Evolutionary conservation across 2,797 vertebrate genomes (phyloP).

Genomic region (Gobionotothen gibberifrons): DNA sequence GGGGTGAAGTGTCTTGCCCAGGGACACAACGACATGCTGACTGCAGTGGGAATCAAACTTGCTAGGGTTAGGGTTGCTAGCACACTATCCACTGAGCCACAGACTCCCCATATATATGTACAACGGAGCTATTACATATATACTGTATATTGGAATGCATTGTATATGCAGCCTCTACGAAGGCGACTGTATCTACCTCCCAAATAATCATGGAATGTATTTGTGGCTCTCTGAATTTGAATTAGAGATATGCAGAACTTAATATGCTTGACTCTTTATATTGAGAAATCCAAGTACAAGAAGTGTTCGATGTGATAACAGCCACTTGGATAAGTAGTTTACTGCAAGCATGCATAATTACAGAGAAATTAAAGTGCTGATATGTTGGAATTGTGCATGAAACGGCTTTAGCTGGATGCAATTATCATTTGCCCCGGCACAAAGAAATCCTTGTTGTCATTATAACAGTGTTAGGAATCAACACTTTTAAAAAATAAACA

Average conservation of each 20-base stretch:
- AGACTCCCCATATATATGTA: no score
- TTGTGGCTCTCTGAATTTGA: slow-evolving; percentile 22
- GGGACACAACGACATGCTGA: no score
- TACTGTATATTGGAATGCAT: neutral
- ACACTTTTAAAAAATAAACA: slow-evolving; percentile 10
- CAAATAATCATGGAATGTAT: slow-evolving; percentile 50
- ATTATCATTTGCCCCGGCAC: slow-evolving; percentile 27
- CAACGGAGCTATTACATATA: no score
- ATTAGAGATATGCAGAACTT: slow-evolving; percentile 22
- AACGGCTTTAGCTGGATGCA: slow-evolving; percentile 19
- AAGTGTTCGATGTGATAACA: slow-evolving; percentile 31
- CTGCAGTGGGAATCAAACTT: no score
- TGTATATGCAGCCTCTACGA: slow-evolving; percentile 44
- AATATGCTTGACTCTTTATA: slow-evolving; percentile 18
- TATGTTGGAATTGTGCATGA: slow-evolving; percentile 18
- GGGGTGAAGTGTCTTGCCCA: no score
- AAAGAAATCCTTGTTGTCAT: slow-evolving; percentile 25
- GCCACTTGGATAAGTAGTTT: slow-evolving; percentile 20
- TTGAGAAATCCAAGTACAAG: slow-evolving; percentile 3
- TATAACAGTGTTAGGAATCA: slow-evolving; percentile 3
- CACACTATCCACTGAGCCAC: no score
- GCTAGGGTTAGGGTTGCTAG: no score
- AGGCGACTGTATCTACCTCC: slow-evolving; percentile 49
- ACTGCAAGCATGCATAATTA: slow-evolving; percentile 23
- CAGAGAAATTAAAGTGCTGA: slow-evolving; percentile 23